These are phyloP conservation scores for Helogale parvula DNA, from an alignment of 2,113 vertebrate species.

Conservation along the genomic window DNA sequence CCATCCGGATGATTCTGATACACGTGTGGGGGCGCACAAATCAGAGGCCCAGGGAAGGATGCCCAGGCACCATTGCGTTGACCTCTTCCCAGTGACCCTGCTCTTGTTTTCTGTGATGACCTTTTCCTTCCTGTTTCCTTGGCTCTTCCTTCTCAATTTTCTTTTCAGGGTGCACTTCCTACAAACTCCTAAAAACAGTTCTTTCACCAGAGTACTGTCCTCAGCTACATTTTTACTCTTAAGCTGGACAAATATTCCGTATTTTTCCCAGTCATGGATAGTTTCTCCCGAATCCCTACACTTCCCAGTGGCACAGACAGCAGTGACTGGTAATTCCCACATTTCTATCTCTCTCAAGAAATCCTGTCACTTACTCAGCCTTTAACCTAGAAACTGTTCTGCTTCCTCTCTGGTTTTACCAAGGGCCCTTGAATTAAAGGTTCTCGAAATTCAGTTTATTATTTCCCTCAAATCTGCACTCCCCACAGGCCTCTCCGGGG, in stretches of 20 bases:
- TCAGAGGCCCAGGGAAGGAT: accelerated
- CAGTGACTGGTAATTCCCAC: no score
- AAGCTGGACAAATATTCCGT: not conserved
- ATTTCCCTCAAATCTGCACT: not conserved
- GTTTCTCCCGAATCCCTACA: not conserved
- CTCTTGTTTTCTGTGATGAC: not conserved
- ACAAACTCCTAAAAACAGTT: not conserved
- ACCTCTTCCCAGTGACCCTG: accelerated
- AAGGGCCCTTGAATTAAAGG: not conserved
- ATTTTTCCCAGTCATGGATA: not conserved
- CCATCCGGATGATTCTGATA: accelerated
- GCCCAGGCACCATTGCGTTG: not conserved
- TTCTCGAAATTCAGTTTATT: not conserved
- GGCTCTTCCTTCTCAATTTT: not conserved
- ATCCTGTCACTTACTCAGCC: not conserved
- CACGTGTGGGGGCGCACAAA: no score
- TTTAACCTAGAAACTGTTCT: not conserved
- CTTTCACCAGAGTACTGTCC: not conserved
- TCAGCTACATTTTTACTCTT: not conserved
- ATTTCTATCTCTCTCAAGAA: not conserved
- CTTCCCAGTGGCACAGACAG: not conserved
- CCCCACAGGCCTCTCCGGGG: not conserved
- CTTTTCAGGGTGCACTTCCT: not conserved
- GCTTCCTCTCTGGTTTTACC: not conserved
- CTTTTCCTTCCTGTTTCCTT: accelerated